These are phyloP conservation scores for Colletes collaris DNA, from an alignment of 2,888 invertebrate genomes.

Conservation along the genomic window DNA sequence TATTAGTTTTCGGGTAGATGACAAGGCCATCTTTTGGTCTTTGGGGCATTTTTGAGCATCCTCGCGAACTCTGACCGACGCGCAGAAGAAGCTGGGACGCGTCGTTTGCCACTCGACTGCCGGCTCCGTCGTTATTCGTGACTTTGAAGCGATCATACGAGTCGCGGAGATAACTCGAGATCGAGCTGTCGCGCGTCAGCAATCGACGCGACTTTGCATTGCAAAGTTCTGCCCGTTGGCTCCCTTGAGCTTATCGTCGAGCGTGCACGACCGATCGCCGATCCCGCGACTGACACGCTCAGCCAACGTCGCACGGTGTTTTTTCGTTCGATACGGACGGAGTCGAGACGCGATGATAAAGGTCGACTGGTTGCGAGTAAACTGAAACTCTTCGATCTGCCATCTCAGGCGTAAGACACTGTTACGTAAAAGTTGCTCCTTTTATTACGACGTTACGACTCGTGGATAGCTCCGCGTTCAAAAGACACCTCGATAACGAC, in stretches of 20 bases:
- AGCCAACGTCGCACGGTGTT: too few species aligned
- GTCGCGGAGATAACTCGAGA: conserved; percentile 19
- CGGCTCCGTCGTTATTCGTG: neutral
- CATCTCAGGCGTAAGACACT: conserved; percentile 10
- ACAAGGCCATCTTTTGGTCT: too few species aligned
- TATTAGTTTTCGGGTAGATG: too few species aligned
- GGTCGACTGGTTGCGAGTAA: conserved; percentile 26
- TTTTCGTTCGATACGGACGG: too few species aligned
- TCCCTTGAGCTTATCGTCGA: conserved; percentile 7
- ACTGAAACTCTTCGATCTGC: conserved; percentile 41
- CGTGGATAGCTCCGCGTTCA: neutral
- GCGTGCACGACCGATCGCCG: neutral
- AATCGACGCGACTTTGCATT: conserved; percentile 21
- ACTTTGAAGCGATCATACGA: conserved; percentile 15
- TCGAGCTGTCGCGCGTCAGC: neutral
- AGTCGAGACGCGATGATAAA: conserved; percentile 5
- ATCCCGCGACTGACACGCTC: neutral
- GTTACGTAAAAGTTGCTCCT: conserved; percentile 44
- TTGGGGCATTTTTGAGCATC: too few species aligned
- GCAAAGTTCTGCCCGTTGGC: conserved; percentile 18
- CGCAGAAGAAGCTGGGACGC: neutral
- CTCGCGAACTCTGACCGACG: too few species aligned
- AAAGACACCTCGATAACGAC: neutral
- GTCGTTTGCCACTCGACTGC: conserved; percentile 18
- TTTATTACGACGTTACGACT: conserved; percentile 28